Conservation (phyloP, 37 sponge, comb jelly and placozoan genomes). For the Petrosia ficiformis region DNA sequence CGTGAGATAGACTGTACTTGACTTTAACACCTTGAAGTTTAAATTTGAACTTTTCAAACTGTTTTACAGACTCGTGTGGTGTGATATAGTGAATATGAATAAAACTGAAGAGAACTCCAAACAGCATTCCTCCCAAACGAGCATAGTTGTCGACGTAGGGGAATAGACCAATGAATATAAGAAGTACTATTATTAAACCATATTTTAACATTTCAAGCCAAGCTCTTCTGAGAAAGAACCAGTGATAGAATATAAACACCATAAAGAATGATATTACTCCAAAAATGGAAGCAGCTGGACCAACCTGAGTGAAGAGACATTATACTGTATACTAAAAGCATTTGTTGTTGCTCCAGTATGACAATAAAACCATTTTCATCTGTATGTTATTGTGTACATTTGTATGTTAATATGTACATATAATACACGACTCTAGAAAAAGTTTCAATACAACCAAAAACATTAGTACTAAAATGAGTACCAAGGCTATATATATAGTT, state of each 20-base stretch:
- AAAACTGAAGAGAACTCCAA: slow-evolving; percentile 61
- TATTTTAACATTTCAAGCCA: slow-evolving; percentile 59
- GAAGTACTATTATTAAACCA: slow-evolving; percentile 14
- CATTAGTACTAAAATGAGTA: no score
- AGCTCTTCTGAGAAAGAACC: slow-evolving; percentile 37
- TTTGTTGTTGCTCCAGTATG: no score
- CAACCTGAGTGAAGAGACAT: slow-evolving; percentile 49
- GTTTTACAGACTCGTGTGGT: background rate
- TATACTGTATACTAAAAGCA: background rate
- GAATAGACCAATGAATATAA: slow-evolving; percentile 73
- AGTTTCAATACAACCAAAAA: no score
- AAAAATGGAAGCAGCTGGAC: slow-evolving; percentile 76
- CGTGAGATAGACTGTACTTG: background rate
- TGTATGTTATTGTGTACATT: no score
- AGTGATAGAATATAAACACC: slow-evolving; percentile 76
- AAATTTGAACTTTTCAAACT: background rate
- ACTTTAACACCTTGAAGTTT: background rate
- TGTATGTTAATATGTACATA: no score
- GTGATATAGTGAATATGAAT: slow-evolving; percentile 62
- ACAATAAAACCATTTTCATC: no score
- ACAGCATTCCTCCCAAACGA: slow-evolving; percentile 80
- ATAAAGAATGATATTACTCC: slow-evolving; percentile 78
- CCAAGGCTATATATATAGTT: no score
- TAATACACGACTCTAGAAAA: no score
- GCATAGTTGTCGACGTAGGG: slow-evolving; percentile 90